These are phyloP conservation scores for Agapornis canus DNA, from an alignment of 2,797 vertebrate species.

Conservation along the genomic window DNA sequence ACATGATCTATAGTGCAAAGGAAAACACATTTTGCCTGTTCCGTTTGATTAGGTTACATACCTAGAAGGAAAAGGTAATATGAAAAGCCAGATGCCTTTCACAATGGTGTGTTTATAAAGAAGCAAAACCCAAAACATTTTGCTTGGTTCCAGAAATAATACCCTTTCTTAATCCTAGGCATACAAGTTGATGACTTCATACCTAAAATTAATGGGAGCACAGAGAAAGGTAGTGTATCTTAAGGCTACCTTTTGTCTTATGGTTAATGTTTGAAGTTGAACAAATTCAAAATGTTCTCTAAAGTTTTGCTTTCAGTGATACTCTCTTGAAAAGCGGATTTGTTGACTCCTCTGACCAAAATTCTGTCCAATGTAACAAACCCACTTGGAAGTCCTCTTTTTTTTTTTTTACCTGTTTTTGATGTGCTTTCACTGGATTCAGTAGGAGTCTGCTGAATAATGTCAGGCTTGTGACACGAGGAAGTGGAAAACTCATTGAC, in stretches of 20 bases:
- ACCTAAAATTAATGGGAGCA: conserved; percentile 87
- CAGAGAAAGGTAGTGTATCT: conserved; percentile 84
- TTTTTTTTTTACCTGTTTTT: not conserved
- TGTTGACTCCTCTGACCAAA: not conserved
- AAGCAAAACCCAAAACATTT: conserved; percentile 23
- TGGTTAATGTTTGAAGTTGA: conserved; percentile 18
- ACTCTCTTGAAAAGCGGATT: not conserved
- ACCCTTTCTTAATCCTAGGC: conserved; percentile 83
- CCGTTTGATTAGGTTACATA: not conserved
- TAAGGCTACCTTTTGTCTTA: conserved; percentile 65
- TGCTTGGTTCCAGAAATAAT: conserved; percentile 75
- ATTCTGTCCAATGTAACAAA: not conserved
- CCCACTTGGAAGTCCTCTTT: not conserved
- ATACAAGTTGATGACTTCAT: conserved; percentile 87
- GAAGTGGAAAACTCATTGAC: not conserved
- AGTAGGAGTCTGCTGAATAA: not conserved
- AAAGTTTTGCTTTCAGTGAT: not conserved
- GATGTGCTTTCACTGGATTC: not conserved
- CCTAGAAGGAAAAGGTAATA: not conserved
- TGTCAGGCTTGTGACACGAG: not conserved
- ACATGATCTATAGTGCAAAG: not conserved
- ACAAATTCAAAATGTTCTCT: not conserved
- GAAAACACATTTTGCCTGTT: not conserved
- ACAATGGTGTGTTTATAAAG: not conserved
- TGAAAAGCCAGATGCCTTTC: not conserved